Conservation (phyloP, 2,113 vertebrate species). For the Oriolus oriolus region DNA sequence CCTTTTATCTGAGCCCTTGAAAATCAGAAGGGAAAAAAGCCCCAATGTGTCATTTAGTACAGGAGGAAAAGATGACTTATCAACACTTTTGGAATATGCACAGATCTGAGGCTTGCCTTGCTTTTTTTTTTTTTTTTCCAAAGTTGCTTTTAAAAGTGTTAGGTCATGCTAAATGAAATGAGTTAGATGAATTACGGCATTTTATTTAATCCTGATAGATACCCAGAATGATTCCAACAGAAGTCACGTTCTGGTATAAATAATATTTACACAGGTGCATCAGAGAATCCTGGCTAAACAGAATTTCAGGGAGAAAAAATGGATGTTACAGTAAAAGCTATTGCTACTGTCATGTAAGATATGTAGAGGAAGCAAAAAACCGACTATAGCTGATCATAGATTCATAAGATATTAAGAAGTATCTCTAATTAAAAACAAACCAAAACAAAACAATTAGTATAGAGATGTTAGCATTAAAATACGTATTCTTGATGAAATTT, state of each 20-base stretch:
- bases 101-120: not conserved
- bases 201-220: not conserved
- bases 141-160: not conserved
- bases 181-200: not conserved
- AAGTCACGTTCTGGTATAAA: not conserved
- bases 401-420: not conserved
- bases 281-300: not conserved
- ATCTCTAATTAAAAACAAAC: not conserved
- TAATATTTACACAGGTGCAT: not conserved
- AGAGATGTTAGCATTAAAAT: not conserved
- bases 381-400: not conserved
- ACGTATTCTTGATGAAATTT: not conserved
- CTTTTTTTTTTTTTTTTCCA: not conserved
- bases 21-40: not conserved
- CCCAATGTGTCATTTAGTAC: not conserved
- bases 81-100: not conserved
- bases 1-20: slow-evolving; percentile 36
- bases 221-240: not conserved
- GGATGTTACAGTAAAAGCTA: not conserved
- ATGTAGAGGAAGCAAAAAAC: not conserved
- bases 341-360: not conserved
- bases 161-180: not conserved
- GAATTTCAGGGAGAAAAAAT: not conserved
- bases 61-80: not conserved
- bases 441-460: not conserved